Evolutionary conservation across 1,140 invertebrate species (phyloP).

Genomic region (Medauroidea extradentata): DNA sequence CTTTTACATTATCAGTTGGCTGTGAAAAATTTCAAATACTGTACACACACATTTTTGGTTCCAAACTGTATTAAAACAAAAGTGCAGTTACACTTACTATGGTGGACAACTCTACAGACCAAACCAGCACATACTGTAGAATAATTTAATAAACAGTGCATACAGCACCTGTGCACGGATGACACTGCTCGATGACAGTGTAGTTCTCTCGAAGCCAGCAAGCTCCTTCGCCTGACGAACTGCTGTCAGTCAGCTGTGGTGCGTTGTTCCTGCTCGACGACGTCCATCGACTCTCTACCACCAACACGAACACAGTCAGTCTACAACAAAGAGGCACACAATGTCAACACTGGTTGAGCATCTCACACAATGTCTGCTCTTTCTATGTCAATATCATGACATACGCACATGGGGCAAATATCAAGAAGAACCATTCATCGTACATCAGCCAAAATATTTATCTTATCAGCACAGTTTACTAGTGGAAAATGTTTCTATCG

Average conservation of each 20-base stretch:
- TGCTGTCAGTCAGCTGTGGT: neutral
- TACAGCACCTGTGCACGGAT: conserved; percentile 64
- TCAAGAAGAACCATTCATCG: conserved; percentile 7
- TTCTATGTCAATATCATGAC: neutral
- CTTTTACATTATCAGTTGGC: no score
- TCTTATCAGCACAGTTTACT: neutral
- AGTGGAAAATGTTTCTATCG: no score
- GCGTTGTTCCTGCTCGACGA: conserved; percentile 43
- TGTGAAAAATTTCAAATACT: no score
- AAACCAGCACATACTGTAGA: neutral
- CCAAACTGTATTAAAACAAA: no score
- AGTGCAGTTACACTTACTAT: no score
- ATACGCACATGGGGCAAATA: conserved; percentile 17
- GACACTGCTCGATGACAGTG: conserved; percentile 65
- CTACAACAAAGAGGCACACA: conserved; percentile 44
- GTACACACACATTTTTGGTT: no score
- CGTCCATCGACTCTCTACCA: conserved; percentile 72
- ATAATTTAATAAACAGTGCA: neutral
- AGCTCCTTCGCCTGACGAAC: neutral
- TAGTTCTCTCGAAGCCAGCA: conserved; percentile 66
- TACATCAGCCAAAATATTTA: neutral
- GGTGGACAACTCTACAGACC: no score
- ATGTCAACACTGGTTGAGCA: no score
- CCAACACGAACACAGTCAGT: conserved; percentile 69
- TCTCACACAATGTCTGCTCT: no score